Conservation (phyloP, 1,140 invertebrate species). For the Cephus cinctus region DNA sequence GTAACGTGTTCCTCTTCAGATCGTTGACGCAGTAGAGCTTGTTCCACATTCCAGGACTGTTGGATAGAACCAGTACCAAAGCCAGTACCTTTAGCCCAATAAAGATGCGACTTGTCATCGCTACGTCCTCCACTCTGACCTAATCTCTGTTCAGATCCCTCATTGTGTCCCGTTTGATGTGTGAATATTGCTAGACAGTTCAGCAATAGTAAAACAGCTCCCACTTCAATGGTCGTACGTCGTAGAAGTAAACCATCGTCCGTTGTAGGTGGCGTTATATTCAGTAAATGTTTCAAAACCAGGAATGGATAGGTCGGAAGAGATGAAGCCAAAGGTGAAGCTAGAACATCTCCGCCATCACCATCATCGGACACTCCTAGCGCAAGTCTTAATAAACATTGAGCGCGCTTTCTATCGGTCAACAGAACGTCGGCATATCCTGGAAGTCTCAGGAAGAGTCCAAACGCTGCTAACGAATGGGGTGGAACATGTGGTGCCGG, state of each 20-base stretch:
- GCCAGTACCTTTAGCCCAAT: slow-evolving; percentile 94
- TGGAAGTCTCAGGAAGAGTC: slow-evolving; percentile 80
- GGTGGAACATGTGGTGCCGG: slow-evolving; percentile 69
- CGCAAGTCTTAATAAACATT: slow-evolving; percentile 80
- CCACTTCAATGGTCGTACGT: slow-evolving; percentile 78
- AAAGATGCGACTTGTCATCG: slow-evolving; percentile 81
- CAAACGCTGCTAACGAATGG: slow-evolving; percentile 87
- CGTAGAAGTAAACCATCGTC: slow-evolving; percentile 78
- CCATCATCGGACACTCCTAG: slow-evolving; percentile 89
- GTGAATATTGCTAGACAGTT: slow-evolving; percentile 88
- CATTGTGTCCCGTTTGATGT: slow-evolving; percentile 66
- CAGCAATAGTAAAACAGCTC: slow-evolving; percentile 79
- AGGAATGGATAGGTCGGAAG: slow-evolving; percentile 87
- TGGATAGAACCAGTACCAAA: slow-evolving; percentile 94
- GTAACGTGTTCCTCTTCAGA: slow-evolving; percentile 94
- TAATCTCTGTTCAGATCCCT: slow-evolving; percentile 23
- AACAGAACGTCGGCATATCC: slow-evolving; percentile 87
- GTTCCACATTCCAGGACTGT: slow-evolving; percentile 94
- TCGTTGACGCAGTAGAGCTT: slow-evolving; percentile 82
- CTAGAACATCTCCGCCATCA: slow-evolving; percentile 81
- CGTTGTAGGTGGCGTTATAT: slow-evolving; percentile 74
- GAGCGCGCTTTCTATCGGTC: slow-evolving; percentile 78
- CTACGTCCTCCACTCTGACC: slow-evolving; percentile 35
- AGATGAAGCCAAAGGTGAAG: slow-evolving; percentile 70
- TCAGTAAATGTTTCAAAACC: slow-evolving; percentile 77